Percentiles rank a stretch among this genome's conserved stretches.
Conservation (phyloP, 1,140 invertebrate genomes). For the Drosophila elegans region DNA sequence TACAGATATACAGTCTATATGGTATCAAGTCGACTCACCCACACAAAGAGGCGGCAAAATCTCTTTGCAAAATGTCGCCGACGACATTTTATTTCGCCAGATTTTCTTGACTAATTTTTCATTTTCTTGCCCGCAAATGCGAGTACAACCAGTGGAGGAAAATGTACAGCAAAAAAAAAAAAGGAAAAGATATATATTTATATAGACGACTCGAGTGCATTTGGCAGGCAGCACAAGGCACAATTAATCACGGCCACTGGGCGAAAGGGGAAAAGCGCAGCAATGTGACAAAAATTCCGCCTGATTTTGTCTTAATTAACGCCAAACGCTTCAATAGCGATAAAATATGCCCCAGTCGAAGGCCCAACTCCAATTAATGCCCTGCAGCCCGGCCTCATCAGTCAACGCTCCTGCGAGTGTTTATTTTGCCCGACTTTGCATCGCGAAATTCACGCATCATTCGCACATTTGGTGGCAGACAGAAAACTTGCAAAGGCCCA, state of each 20-base stretch:
- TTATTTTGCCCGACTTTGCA: constrained; percentile 44
- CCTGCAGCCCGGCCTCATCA: constrained; percentile 65
- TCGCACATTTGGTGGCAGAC: constrained; percentile 81
- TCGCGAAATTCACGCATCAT: constrained; percentile 83
- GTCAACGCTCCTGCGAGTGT: constrained; percentile 65
- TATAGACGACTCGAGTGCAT: constrained; percentile 27
- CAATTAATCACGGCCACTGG: constrained; percentile 70
- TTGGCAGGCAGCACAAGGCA: constrained; percentile 72
- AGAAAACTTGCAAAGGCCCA: constrained; percentile 4
- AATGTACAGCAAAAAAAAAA: constrained; percentile 17
- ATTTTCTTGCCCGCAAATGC: constrained; percentile 68
- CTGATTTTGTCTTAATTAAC: constrained; percentile 85
- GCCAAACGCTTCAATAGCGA: constrained; percentile 85
- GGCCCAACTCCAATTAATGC: constrained; percentile 74
- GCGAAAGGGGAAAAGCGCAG: constrained; percentile 8
- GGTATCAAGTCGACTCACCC: constrained; percentile 4
- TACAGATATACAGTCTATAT: constrained; percentile 22
- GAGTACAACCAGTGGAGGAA: constrained; percentile 30
- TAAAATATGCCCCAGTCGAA: constrained; percentile 80
- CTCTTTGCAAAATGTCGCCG: constrained; percentile 84
- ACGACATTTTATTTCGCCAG: constrained; percentile 85
- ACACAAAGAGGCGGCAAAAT: constrained; percentile 35
- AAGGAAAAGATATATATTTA: constrained; percentile 26
- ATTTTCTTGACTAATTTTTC: constrained; percentile 84
- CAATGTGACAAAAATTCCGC: constrained; percentile 84